A percentile compares a stretch with the other conserved stretches of the same genome.
Conservation (phyloP, 2,113 vertebrate genomes). For the Bombycilla garrulus region DNA sequence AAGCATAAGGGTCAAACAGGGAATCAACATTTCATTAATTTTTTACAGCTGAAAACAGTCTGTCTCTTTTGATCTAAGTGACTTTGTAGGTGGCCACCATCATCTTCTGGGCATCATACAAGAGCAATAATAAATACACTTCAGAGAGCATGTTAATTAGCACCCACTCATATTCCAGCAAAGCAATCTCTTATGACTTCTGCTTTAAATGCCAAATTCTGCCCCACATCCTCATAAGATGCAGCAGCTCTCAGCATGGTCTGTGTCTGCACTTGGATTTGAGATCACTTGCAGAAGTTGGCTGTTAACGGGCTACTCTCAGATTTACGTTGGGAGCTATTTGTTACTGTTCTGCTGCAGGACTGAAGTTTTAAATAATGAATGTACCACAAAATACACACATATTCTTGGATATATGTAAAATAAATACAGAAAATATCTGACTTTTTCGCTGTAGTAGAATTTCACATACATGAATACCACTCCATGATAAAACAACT, state of each 20-base stretch:
- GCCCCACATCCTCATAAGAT: neutral
- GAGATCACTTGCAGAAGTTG: neutral
- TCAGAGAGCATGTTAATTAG: neutral
- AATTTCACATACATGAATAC: neutral
- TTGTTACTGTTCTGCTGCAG: neutral
- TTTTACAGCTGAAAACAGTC: neutral
- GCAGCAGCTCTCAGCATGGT: neutral
- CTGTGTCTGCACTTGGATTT: neutral
- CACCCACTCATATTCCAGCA: neutral
- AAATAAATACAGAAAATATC: slow-evolving; percentile 26
- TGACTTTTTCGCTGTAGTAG: neutral
- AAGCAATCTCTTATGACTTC: neutral
- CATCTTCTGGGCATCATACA: neutral
- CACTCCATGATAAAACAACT: neutral
- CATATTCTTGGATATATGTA: neutral
- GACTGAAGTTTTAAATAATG: neutral
- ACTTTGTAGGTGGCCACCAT: neutral
- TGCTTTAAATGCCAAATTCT: neutral
- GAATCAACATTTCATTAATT: neutral
- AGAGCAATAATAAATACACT: neutral
- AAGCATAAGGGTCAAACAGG: neutral
- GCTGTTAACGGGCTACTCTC: neutral
- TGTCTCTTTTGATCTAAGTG: neutral
- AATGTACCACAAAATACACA: neutral
- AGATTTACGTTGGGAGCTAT: neutral